These are phyloP conservation scores for Busseola fusca DNA, from an alignment of 2,888 invertebrate species.

Conservation along the genomic window DNA sequence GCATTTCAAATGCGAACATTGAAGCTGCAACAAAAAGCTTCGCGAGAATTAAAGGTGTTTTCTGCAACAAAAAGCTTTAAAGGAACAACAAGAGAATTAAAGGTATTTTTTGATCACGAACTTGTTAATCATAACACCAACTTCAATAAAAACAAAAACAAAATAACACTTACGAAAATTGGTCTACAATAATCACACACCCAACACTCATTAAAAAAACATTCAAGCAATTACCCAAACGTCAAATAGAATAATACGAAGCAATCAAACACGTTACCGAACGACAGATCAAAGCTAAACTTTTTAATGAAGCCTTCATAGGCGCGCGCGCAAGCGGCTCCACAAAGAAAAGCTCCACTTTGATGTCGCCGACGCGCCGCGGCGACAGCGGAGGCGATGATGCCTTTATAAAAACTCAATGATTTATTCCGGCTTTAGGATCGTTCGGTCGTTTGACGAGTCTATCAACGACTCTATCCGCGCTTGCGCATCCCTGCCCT, in stretches of 20 bases:
- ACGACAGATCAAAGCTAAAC: constrained; percentile 75
- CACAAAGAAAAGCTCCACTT: constrained; percentile 74
- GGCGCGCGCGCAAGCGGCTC: constrained; percentile 76
- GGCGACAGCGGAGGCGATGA: constrained; percentile 85
- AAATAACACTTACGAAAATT: constrained; percentile 29
- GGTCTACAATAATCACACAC: constrained; percentile 45
- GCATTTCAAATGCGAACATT: constrained; percentile 26
- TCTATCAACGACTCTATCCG: constrained; percentile 61
- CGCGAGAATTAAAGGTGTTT: neutral
- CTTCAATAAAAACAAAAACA: neutral
- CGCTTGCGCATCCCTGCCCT: constrained; percentile 51
- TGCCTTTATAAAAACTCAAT: constrained; percentile 86
- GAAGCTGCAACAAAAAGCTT: neutral
- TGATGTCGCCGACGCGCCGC: constrained; percentile 76
- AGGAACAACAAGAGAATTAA: constrained; percentile 3
- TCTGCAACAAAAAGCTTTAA: neutral
- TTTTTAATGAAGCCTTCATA: constrained; percentile 83
- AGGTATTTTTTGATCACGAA: neutral
- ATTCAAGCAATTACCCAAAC: constrained; percentile 72
- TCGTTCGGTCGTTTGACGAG: constrained; percentile 67
- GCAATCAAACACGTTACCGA: constrained; percentile 74
- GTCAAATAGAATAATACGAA: constrained; percentile 67
- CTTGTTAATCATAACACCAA: neutral
- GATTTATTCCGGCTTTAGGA: constrained; percentile 78
- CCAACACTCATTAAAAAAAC: constrained; percentile 62